Percentiles rank a stretch among this genome's conserved stretches.
phyloP scores from a whole-genome alignment of 2,888 invertebrate genomes.

The Kryphioiulus occultus region DNA sequence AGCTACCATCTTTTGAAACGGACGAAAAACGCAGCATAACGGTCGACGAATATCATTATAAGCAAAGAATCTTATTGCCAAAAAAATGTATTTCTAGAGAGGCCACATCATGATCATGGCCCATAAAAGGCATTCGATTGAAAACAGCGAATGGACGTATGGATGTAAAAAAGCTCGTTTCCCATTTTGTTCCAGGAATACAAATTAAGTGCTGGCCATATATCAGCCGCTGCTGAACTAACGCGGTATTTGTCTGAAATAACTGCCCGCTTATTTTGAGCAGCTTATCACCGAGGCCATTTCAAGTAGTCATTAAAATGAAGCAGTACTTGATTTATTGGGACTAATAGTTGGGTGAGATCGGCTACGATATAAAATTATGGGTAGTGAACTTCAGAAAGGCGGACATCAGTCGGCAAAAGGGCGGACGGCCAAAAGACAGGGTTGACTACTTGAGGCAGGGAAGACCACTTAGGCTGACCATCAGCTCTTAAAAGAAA shows the following conservation, averaged over 20 bases:
- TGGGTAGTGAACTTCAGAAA: conserved; percentile 41
- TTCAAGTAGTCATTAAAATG: conserved; percentile 42
- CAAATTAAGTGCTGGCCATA: conserved; percentile 33
- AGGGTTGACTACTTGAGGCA: conserved; percentile 39
- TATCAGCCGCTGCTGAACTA: conserved; percentile 36
- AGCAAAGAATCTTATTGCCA: conserved; percentile 1
- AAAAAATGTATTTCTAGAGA: conserved; percentile 29
- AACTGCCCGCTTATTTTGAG: conserved; percentile 43
- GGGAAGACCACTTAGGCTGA: conserved; percentile 39
- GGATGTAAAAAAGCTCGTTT: conserved; percentile 31
- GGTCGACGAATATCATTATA: conserved; percentile 12
- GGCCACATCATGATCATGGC: conserved; percentile 39
- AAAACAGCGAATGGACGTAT: conserved; percentile 24
- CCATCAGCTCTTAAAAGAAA: conserved; percentile 39
- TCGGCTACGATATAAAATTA: conserved; percentile 42
- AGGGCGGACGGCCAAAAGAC: conserved; percentile 33
- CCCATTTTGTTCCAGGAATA: conserved; percentile 40
- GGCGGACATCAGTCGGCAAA: conserved; percentile 32
- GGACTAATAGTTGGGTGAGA: conserved; percentile 46
- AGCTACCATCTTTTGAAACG: neutral
- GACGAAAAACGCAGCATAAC: neutral
- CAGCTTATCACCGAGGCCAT: conserved; percentile 43
- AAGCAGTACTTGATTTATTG: conserved; percentile 44
- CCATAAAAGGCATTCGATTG: conserved; percentile 40
- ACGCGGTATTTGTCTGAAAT: conserved; percentile 24